A percentile compares a stretch with the other conserved stretches of the same genome.
Conservation (phyloP, 2,888 invertebrate species). For the Tenthredo mesomela region DNA sequence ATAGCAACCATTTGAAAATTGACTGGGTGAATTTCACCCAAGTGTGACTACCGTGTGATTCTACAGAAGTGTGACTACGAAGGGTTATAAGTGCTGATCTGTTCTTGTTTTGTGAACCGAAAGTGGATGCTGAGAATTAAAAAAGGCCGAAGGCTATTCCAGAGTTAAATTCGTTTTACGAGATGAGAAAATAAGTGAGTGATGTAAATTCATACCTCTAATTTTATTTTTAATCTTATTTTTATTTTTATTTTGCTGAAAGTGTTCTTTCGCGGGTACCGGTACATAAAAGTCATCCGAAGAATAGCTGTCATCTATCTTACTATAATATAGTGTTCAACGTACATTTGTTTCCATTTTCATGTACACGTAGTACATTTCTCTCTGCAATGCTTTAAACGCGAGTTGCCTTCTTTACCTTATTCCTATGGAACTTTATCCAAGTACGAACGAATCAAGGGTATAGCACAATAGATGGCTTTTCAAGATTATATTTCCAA, state of each 20-base stretch:
- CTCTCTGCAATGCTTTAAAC: not conserved
- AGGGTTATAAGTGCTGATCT: not conserved
- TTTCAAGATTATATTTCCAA: not conserved
- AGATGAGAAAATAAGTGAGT: not conserved
- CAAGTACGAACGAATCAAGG: not conserved
- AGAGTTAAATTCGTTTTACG: too few relatives aligned
- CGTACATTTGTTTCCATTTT: not conserved
- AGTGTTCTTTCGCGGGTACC: not conserved
- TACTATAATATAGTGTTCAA: not conserved
- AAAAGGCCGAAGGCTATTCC: too few relatives aligned
- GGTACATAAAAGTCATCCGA: not conserved
- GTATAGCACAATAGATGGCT: not conserved
- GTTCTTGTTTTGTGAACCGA: not conserved
- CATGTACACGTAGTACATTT: not conserved
- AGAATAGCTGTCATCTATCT: not conserved
- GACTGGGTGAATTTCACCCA: too few relatives aligned
- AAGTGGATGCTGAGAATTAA: not conserved
- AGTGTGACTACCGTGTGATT: too few relatives aligned
- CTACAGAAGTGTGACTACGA: too few relatives aligned
- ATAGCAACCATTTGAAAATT: too few relatives aligned
- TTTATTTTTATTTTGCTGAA: not conserved
- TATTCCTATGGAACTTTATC: not conserved
- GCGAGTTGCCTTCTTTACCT: not conserved
- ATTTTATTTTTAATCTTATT: not conserved
- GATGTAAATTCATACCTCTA: not conserved